Percentiles rank a stretch among this genome's conserved stretches.
These are phyloP conservation scores for Trachurus trachurus DNA, from an alignment of 2,797 vertebrate species.

Conservation along the genomic window DNA sequence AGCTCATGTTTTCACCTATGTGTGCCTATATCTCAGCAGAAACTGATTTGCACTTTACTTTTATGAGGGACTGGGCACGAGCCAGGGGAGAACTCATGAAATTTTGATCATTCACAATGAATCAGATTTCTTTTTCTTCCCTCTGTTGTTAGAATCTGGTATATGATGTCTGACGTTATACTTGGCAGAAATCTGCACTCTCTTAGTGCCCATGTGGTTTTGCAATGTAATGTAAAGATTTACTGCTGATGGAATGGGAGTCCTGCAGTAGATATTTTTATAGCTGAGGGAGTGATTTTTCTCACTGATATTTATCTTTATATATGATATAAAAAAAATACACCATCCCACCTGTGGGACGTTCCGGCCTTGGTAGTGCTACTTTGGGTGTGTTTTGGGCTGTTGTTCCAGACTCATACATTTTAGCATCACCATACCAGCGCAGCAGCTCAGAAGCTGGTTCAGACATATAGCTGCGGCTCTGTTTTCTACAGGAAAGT, in stretches of 20 bases:
- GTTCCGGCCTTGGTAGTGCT: background rate
- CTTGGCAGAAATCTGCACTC: too few species aligned
- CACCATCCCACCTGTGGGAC: background rate
- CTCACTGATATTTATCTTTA: background rate
- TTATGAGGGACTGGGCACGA: background rate
- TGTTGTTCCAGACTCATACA: background rate
- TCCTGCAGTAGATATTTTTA: background rate
- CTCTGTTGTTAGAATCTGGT: background rate
- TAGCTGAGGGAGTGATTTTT: background rate
- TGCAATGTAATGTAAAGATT: background rate
- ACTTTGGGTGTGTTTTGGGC: background rate
- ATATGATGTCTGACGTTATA: background rate
- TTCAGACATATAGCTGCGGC: background rate
- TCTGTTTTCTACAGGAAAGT: background rate
- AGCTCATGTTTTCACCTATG: background rate
- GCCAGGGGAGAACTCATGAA: background rate
- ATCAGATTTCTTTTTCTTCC: background rate
- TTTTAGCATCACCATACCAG: background rate
- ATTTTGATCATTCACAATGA: background rate
- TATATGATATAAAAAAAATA: background rate
- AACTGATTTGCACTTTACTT: background rate
- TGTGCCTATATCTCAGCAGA: background rate
- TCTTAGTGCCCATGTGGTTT: background rate
- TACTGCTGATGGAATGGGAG: background rate
- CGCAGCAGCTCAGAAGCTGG: background rate